These are phyloP conservation scores for Ophioderma brevispina DNA, from an alignment of 35 echinoderm and acorn worm species.

Conservation along the genomic window DNA sequence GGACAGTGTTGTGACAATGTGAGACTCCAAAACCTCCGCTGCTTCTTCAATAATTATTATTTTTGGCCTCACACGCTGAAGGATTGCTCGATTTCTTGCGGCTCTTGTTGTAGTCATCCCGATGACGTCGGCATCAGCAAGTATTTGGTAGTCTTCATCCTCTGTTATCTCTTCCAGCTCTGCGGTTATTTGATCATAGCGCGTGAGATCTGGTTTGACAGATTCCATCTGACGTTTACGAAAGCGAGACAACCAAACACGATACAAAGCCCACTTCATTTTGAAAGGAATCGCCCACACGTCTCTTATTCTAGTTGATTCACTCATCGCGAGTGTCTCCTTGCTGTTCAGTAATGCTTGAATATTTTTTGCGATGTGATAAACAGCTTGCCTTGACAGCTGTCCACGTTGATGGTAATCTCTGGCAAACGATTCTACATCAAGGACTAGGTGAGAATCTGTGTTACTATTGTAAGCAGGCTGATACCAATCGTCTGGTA, in stretches of 20 bases:
- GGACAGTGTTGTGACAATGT: conserved; percentile 29
- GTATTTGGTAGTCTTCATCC: neutral
- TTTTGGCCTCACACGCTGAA: conserved; percentile 36
- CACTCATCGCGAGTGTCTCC: conserved; percentile 49
- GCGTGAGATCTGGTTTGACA: neutral
- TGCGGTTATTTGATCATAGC: neutral
- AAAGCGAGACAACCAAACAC: conserved; percentile 57
- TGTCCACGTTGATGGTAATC: conserved; percentile 13
- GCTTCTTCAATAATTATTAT: conserved; percentile 69
- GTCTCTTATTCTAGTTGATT: conserved; percentile 38
- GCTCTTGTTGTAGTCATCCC: conserved; percentile 69
- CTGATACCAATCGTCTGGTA: conserved; percentile 36
- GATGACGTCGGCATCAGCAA: conserved; percentile 28
- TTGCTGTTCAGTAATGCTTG: conserved; percentile 23
- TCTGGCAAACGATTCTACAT: conserved; percentile 32
- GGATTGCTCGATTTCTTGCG: conserved; percentile 29
- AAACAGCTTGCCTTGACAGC: neutral
- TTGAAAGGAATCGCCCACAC: conserved; percentile 44
- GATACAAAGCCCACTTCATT: conserved; percentile 70
- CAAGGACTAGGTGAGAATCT: too few relatives aligned
- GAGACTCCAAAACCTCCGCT: conserved; percentile 48
- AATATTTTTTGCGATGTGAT: conserved; percentile 34
- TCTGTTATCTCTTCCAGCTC: conserved; percentile 30
- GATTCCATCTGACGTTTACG: neutral
- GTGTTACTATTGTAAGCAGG: too few relatives aligned